These are phyloP conservation scores for Syngnathus rostellatus DNA, from an alignment of 2,797 vertebrate species.

Conservation along the genomic window DNA sequence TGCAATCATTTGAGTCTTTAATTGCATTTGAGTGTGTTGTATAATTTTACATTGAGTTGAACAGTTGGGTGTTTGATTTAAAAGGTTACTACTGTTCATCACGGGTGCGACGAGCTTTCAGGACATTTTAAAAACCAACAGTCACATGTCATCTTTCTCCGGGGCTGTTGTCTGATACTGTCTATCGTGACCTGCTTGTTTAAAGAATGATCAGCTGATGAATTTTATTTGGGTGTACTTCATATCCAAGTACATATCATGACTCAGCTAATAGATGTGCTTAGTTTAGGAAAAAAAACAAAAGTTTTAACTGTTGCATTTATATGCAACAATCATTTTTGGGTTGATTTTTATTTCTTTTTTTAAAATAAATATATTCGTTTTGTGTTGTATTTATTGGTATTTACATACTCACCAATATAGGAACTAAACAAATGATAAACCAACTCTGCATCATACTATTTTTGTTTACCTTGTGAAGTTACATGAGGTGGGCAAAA, in stretches of 20 bases:
- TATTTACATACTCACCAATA: too few relatives aligned
- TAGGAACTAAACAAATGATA: too few relatives aligned
- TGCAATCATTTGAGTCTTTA: not conserved
- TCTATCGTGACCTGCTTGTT: conserved; percentile 1
- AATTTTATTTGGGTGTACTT: not conserved
- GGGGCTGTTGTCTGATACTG: not conserved
- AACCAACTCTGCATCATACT: too few relatives aligned
- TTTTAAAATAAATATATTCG: not conserved
- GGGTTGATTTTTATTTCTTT: too few relatives aligned
- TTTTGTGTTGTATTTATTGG: too few relatives aligned
- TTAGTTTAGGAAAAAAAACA: not conserved
- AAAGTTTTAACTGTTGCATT: not conserved
- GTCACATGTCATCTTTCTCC: not conserved
- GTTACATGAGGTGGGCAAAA: too few relatives aligned
- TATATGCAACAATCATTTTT: too few relatives aligned
- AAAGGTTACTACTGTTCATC: not conserved
- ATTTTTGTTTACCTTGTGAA: too few relatives aligned
- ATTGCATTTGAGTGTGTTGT: not conserved
- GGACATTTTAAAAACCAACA: not conserved
- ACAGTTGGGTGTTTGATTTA: not conserved
- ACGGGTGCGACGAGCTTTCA: not conserved
- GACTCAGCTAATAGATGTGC: not conserved
- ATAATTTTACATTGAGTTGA: not conserved
- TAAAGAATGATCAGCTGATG: not conserved
- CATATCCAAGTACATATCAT: not conserved